Evolutionary conservation across 2,888 invertebrate species (phyloP).

Genomic region (Drosophila incognita): DNA sequence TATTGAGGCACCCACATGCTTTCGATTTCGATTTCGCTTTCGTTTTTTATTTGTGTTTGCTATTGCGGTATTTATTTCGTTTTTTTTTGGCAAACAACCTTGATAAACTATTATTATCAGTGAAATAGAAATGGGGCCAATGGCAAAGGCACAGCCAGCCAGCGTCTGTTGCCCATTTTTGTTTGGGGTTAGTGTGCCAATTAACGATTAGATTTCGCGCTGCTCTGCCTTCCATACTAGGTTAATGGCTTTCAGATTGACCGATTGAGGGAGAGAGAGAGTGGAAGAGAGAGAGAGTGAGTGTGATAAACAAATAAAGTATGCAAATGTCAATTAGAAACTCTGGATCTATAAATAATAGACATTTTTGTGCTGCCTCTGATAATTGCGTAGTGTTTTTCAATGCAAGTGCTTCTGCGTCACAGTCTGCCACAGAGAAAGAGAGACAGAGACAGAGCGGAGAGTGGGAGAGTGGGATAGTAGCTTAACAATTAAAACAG

Average conservation of each 20-base stretch:
- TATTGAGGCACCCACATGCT: conserved; percentile 52
- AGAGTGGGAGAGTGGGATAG: neutral
- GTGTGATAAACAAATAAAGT: conserved; percentile 61
- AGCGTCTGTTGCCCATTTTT: conserved; percentile 35
- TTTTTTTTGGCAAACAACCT: conserved; percentile 63
- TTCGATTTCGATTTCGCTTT: conserved; percentile 56
- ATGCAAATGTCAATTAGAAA: conserved; percentile 61
- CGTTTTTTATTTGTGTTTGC: conserved; percentile 13
- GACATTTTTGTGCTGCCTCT: conserved; percentile 18
- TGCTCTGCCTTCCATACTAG: conserved; percentile 19
- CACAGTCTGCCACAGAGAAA: conserved; percentile 28
- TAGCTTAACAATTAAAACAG: conserved; percentile 43
- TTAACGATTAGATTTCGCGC: conserved; percentile 72
- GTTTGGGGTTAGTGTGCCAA: conserved; percentile 79
- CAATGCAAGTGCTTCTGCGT: conserved; percentile 44
- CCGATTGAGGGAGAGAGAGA: neutral
- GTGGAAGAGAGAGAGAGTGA: neutral
- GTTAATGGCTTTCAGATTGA: conserved; percentile 61
- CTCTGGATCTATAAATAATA: conserved; percentile 49
- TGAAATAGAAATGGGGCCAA: conserved; percentile 70
- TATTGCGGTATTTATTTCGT: conserved; percentile 10
- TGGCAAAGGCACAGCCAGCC: conserved; percentile 52
- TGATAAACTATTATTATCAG: conserved; percentile 81
- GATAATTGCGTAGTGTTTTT: conserved; percentile 37
- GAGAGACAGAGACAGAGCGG: neutral